Evolutionary conservation across 2,888 invertebrate species (phyloP), one percentile per base, ranked within the genome.

Genomic region (Noctua janthe): DNA sequence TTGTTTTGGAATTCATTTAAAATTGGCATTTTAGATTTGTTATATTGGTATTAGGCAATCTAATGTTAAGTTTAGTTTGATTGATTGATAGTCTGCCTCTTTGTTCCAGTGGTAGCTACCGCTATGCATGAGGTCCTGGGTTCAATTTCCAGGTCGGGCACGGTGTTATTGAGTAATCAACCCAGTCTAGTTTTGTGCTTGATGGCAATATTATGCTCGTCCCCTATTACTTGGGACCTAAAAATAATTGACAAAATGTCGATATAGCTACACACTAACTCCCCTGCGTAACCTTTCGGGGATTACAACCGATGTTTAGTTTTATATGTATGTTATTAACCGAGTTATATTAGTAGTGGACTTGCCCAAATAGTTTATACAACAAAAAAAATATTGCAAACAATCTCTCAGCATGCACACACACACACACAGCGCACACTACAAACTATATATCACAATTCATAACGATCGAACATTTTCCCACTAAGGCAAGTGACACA

Each of bases 401-500:
- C 54, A 29, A 35, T 62, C 23, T 54, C 35, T n/a, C 20, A 49
- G 49, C 39, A 17, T 47, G 56, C 23, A 49, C 13, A 23, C 70
- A 59, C 70, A 35, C 17, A 51, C 51, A 51, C 7, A 54, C 20
- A 54, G 39, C 20, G 35, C 13, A 29, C 54, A 62, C 67, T 39
- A 15, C 29, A 20, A 51, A 78, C 77, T 78, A 80, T 76, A 43
- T 70, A 80, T 83, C 70, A 43, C 77, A 76, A 81, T 82, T 73
- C 71, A 84, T 82, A 71, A 80, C 69, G 47, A 72, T 76, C 73
- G 71, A 76, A 70, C 75, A 77, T 88, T 82, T 89, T 88, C 83
- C 80, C 83, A 81, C 83, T 84, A 88, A 89, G 87, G 87, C 88
- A 80, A 82, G 87, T 86, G 89, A 88, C 88, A 90, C 85, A 90